A percentile compares a stretch with the other conserved stretches of the same genome.
phyloP scores from a whole-genome alignment of 2,113 vertebrate genomes.

The Hippocampus abdominalis region DNA sequence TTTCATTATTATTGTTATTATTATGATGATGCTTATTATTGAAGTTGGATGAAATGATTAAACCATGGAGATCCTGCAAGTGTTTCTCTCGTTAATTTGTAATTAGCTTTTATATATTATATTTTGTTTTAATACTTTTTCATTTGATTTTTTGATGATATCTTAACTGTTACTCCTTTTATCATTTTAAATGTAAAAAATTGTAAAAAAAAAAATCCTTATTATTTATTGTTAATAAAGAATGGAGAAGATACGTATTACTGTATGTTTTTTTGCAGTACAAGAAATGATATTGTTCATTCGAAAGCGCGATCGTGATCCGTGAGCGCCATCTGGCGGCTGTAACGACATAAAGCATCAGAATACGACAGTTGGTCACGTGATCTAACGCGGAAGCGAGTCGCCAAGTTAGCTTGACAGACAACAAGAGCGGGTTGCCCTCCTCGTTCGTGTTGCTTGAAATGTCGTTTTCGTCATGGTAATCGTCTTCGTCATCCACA shows the following conservation, averaged over 20 bases:
- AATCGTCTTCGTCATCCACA: constrained; percentile 72
- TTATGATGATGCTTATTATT: not conserved
- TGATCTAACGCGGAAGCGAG: constrained; percentile 62
- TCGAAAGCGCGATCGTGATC: not conserved
- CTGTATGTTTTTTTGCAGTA: too few relatives aligned
- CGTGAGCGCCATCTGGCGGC: constrained; percentile 45
- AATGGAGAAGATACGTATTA: too few relatives aligned
- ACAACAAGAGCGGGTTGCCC: too few relatives aligned
- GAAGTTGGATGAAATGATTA: not conserved
- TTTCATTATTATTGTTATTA: not conserved
- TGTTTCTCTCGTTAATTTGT: not conserved
- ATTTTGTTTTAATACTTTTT: not conserved
- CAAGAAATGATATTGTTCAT: too few relatives aligned
- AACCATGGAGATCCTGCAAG: not conserved
- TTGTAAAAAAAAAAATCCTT: too few relatives aligned
- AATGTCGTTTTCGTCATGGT: constrained; percentile 56
- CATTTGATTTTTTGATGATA: not conserved
- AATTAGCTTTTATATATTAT: not conserved
- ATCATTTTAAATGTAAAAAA: too few relatives aligned
- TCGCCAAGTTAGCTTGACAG: not conserved
- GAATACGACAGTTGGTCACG: constrained; percentile 27
- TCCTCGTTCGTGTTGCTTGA: not conserved
- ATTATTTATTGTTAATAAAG: too few relatives aligned
- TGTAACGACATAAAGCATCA: not conserved
- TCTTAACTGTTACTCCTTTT: not conserved